Evolutionary conservation across 2,888 invertebrate genomes (phyloP).

Genomic region (Agrilus cyanescens): DNA sequence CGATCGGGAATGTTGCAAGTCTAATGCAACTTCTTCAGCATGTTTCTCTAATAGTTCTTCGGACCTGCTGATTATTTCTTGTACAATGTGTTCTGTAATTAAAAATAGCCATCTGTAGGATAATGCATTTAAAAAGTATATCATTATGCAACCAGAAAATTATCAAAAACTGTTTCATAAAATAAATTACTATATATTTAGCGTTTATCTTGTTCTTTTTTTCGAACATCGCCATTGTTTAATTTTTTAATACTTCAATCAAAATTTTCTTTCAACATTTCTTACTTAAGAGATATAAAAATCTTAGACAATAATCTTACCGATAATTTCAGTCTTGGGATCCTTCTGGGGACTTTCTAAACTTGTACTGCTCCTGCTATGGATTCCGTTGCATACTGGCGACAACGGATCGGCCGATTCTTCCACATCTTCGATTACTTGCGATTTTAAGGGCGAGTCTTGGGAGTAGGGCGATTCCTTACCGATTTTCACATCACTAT

Average conservation of each 20-base stretch:
- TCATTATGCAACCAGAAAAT: neutral
- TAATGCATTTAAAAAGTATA: no score
- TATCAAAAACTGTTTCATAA: no score
- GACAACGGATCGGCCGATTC: slow-evolving; percentile 20
- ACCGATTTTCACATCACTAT: slow-evolving; percentile 48
- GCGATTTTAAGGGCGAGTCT: slow-evolving; percentile 33
- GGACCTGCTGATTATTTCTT: slow-evolving; percentile 21
- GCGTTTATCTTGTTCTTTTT: no score
- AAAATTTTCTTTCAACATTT: no score
- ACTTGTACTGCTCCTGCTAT: slow-evolving; percentile 31
- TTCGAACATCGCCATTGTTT: no score
- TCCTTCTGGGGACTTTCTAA: slow-evolving; percentile 29
- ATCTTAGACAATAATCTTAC: slow-evolving; percentile 35
- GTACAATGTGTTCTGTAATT: slow-evolving; percentile 20
- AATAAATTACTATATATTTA: no score
- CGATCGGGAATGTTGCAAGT: slow-evolving; percentile 20
- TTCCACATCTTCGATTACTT: slow-evolving; percentile 22
- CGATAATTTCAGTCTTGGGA: slow-evolving; percentile 35
- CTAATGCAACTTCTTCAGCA: slow-evolving; percentile 30
- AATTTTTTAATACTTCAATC: no score
- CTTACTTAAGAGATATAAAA: no score
- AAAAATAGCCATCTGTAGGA: no score
- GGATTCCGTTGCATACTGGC: slow-evolving; percentile 35
- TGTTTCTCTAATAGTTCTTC: slow-evolving; percentile 21
- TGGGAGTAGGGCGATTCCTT: slow-evolving; percentile 47